phyloP scores from a whole-genome alignment of 2,888 invertebrate genomes.

The Drosophila trichaetosa region DNA sequence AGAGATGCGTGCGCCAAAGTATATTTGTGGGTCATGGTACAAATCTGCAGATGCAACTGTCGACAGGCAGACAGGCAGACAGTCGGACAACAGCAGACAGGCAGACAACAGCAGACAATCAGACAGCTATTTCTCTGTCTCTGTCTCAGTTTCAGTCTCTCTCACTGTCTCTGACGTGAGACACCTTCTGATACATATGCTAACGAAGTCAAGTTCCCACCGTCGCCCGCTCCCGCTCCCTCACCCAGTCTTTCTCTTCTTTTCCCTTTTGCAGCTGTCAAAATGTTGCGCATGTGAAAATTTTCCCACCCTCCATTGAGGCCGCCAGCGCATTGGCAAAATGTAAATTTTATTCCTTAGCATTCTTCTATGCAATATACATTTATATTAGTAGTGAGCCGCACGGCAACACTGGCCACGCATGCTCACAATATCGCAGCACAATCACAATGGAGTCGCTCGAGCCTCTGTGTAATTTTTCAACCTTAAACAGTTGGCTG shows the following conservation, averaged over 20 bases:
- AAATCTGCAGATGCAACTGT: slow-evolving; percentile 60
- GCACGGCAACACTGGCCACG: slow-evolving; percentile 55
- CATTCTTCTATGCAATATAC: slow-evolving; percentile 40
- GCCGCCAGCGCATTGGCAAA: slow-evolving; percentile 57
- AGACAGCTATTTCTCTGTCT: slow-evolving; percentile 44
- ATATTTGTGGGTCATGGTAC: slow-evolving; percentile 79
- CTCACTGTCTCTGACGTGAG: slow-evolving; percentile 56
- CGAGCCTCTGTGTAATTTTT: slow-evolving; percentile 46
- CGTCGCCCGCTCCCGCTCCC: not conserved
- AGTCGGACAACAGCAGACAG: slow-evolving; percentile 25
- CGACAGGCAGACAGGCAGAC: slow-evolving; percentile 11
- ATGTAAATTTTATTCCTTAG: slow-evolving; percentile 62
- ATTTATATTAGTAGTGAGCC: slow-evolving; percentile 64
- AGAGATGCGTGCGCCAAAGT: slow-evolving; percentile 72
- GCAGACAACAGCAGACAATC: slow-evolving; percentile 25
- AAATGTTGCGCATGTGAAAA: slow-evolving; percentile 73
- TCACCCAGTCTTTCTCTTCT: not conserved
- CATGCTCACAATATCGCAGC: slow-evolving; percentile 54
- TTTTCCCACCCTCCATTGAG: slow-evolving; percentile 77
- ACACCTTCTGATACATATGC: slow-evolving; percentile 76
- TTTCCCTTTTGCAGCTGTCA: slow-evolving; percentile 59
- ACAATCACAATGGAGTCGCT: slow-evolving; percentile 38
- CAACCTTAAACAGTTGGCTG: slow-evolving; percentile 63
- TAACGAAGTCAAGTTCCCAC: slow-evolving; percentile 61
- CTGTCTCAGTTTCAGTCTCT: not conserved